Percentiles rank a stretch among this genome's conserved stretches.
These are phyloP conservation scores for Scaptodrosophila latifasciaeformis DNA, from an alignment of 2,888 invertebrate species.

Conservation along the genomic window DNA sequence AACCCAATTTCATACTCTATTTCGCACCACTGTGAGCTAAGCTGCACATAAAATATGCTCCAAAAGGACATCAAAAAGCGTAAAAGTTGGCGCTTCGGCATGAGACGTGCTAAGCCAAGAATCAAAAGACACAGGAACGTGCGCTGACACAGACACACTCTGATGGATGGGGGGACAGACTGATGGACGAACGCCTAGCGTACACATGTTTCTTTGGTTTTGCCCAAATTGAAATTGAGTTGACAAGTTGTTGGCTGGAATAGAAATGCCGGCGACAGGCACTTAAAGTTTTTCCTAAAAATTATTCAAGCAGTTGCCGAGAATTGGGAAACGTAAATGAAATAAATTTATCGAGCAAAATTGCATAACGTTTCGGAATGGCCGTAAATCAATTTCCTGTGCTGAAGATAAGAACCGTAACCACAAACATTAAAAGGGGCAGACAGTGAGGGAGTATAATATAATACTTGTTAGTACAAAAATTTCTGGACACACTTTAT, in stretches of 20 bases:
- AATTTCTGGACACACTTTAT: too few species aligned
- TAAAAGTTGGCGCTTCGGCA: constrained; percentile 48
- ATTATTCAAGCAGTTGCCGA: constrained; percentile 19
- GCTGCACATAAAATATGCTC: constrained; percentile 67
- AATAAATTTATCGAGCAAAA: constrained; percentile 35
- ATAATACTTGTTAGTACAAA: too few species aligned
- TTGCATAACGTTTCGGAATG: constrained; percentile 9
- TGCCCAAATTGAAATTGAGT: constrained; percentile 69
- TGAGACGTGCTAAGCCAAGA: constrained; percentile 57
- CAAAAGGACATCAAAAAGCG: constrained; percentile 57
- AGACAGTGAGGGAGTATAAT: not conserved
- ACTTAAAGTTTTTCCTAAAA: constrained; percentile 20
- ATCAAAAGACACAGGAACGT: constrained; percentile 35
- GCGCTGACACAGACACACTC: not conserved
- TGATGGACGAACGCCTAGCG: too few species aligned
- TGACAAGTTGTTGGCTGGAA: constrained; percentile 55
- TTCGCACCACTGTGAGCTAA: constrained; percentile 40
- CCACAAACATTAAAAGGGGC: constrained; percentile 25
- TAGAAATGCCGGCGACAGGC: not conserved
- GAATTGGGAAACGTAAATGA: constrained; percentile 10
- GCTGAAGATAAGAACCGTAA: constrained; percentile 26
- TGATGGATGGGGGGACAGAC: not conserved
- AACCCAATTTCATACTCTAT: too few species aligned
- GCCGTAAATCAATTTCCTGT: constrained; percentile 56
- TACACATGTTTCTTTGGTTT: constrained; percentile 67